phyloP scores from a whole-genome alignment of 2,113 vertebrate genomes.

The Atlantisia rogersi region DNA sequence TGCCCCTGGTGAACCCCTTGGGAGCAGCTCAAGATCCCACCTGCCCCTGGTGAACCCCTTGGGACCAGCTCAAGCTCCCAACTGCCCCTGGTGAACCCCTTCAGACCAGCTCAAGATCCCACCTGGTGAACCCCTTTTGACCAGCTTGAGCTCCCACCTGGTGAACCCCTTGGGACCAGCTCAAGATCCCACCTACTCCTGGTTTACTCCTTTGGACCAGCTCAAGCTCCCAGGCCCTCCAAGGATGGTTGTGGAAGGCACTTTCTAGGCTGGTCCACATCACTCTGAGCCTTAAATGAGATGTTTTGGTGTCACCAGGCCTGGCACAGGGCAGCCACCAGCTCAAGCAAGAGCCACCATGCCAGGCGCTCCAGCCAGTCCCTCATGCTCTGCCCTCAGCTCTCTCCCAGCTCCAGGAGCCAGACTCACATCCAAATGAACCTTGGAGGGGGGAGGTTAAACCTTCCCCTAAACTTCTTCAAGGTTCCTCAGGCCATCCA shows the following conservation, averaged over 20 bases:
- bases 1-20: too few species aligned
- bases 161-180: too few species aligned
- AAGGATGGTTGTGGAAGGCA: background rate
- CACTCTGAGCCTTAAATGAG: rapidly evolving
- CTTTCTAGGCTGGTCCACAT: rapidly evolving
- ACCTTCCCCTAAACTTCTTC: background rate
- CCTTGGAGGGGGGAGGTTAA: rapidly evolving
- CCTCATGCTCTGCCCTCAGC: rapidly evolving
- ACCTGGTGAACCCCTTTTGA: too few species aligned
- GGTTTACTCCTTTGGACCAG: too few species aligned
- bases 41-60: too few species aligned
- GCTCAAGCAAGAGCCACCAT: background rate
- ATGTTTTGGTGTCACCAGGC: rapidly evolving
- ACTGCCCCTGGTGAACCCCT: too few species aligned
- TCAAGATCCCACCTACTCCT: too few species aligned
- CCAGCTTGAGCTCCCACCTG: too few species aligned
- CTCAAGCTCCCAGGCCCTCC: too few species aligned
- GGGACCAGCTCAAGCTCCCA: too few species aligned
- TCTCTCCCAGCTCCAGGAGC: background rate
- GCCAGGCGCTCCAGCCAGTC: background rate
- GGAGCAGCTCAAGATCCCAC: background rate
- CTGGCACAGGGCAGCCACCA: background rate
- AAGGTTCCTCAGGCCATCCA: rapidly evolving
- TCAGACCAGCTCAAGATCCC: too few species aligned
- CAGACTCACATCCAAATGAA: rapidly evolving